Conservation (phyloP, 2,797 vertebrate genomes). For the Myiotriccus ornatus region DNA sequence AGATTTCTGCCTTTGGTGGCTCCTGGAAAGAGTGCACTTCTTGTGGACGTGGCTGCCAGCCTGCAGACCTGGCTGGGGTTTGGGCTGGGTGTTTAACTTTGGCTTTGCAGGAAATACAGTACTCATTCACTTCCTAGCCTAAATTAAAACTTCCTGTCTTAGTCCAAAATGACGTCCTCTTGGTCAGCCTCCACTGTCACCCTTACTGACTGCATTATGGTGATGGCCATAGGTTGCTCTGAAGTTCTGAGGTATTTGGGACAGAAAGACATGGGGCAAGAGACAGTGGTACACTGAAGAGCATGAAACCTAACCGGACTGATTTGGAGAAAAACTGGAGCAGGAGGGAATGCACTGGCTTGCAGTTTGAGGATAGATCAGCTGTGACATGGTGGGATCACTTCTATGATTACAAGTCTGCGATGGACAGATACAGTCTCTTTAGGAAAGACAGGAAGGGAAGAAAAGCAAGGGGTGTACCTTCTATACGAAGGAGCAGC, state of each 20-base stretch:
- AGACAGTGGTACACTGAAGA: neutral
- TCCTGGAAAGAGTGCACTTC: neutral
- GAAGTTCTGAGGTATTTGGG: neutral
- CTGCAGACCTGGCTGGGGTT: neutral
- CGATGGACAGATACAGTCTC: neutral
- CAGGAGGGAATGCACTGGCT: rapidly evolving
- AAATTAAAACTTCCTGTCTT: slow-evolving; percentile 23
- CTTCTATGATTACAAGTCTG: neutral
- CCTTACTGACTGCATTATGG: neutral
- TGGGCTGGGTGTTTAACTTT: neutral
- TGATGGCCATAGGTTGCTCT: neutral
- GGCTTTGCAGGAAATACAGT: slow-evolving; percentile 5
- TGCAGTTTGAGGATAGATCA: neutral
- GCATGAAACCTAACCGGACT: neutral
- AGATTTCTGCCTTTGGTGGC: neutral
- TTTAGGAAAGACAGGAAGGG: neutral
- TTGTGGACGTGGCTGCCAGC: neutral
- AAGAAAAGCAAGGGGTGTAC: neutral
- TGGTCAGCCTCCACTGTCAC: neutral
- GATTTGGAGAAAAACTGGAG: neutral
- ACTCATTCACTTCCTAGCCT: neutral
- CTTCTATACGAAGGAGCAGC: neutral
- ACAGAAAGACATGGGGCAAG: neutral
- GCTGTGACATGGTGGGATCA: neutral
- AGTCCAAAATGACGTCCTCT: neutral